Evolutionary conservation across 2,888 invertebrate genomes (phyloP).

Genomic region (Cactoblastis cactorum): DNA sequence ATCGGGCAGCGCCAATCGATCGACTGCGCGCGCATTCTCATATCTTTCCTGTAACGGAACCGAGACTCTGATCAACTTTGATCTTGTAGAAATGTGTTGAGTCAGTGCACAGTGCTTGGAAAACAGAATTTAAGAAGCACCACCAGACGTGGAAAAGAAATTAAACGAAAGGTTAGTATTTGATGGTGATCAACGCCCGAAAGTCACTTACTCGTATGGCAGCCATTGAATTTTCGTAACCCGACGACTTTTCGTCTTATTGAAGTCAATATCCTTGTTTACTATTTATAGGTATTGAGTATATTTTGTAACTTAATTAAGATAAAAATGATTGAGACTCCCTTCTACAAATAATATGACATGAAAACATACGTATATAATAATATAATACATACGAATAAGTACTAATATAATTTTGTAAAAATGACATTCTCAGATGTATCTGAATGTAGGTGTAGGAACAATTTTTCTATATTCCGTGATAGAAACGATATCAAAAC

Average conservation of each 20-base stretch:
- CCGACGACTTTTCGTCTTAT: neutral
- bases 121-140: conserved; percentile 35
- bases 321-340: neutral
- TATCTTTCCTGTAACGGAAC: conserved; percentile 57
- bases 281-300: neutral
- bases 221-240: conserved; percentile 24
- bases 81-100: conserved; percentile 71
- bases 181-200: neutral
- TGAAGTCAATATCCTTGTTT: neutral
- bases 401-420: too few species aligned
- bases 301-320: neutral
- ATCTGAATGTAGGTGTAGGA: too few species aligned
- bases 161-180: conserved; percentile 47
- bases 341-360: too few species aligned
- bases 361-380: too few species aligned
- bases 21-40: conserved; percentile 70
- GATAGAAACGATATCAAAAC: too few species aligned
- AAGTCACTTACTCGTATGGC: conserved; percentile 13
- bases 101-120: conserved; percentile 62
- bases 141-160: conserved; percentile 27
- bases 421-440: too few species aligned
- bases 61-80: conserved; percentile 57
- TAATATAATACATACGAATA: too few species aligned
- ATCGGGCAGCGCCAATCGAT: conserved; percentile 73
- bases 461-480: too few species aligned